Evolutionary conservation across 2,113 vertebrate species (phyloP).

Genomic region (Pteropus alecto): DNA sequence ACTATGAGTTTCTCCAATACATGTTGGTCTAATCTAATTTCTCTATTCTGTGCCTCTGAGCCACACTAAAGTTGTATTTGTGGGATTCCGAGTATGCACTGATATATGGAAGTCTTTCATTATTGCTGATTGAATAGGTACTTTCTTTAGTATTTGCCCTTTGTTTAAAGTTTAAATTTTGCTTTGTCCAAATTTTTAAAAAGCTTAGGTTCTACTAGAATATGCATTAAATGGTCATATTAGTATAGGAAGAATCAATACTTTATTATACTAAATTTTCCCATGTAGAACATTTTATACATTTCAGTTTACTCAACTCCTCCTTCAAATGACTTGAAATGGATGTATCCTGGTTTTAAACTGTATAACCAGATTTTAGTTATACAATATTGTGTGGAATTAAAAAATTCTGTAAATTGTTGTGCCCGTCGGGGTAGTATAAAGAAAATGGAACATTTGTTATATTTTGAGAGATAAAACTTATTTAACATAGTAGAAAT

Average conservation of each 20-base stretch:
- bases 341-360: fast-evolving
- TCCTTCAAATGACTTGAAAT: neutral
- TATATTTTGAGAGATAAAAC: neutral
- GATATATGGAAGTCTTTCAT: neutral
- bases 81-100: neutral
- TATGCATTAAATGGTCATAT: neutral
- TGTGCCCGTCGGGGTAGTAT: neutral
- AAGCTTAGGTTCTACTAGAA: neutral
- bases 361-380: neutral
- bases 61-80: neutral
- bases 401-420: neutral
- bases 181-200: neutral
- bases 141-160: neutral
- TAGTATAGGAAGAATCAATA: neutral
- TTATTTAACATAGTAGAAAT: neutral
- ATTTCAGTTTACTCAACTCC: neutral
- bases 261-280: neutral
- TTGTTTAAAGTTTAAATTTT: neutral
- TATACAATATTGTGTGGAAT: neutral
- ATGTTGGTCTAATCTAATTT: neutral
- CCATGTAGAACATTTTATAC: neutral
- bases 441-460: neutral
- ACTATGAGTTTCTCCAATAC: neutral
- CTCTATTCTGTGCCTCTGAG: neutral
- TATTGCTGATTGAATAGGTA: neutral